These are phyloP conservation scores for Athetis lepigone DNA, from an alignment of 2,888 invertebrate species.

Conservation along the genomic window DNA sequence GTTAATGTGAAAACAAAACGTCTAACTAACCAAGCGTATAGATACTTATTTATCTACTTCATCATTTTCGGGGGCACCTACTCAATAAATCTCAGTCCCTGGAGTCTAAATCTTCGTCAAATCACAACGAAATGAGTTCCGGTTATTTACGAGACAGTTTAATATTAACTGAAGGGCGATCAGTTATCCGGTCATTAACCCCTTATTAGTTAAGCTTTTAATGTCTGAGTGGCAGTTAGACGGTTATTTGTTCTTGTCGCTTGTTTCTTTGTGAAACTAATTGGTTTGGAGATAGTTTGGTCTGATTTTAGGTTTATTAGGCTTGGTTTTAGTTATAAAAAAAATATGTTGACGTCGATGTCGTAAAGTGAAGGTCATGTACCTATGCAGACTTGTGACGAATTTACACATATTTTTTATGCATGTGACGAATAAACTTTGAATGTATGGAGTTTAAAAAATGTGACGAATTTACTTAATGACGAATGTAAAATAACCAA, in stretches of 20 bases:
- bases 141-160: constrained; percentile 64
- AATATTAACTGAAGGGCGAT: constrained; percentile 70
- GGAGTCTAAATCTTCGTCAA: constrained; percentile 48
- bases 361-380: too few species aligned
- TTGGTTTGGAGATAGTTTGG: constrained; percentile 35
- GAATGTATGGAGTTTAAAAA: too few species aligned
- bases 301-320: constrained; percentile 27
- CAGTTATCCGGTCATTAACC: constrained; percentile 70
- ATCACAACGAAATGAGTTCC: constrained; percentile 38
- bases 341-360: too few species aligned
- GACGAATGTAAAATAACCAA: too few species aligned
- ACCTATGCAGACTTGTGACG: too few species aligned
- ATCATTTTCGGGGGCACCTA: constrained; percentile 10
- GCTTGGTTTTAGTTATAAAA: background rate
- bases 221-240: constrained; percentile 37
- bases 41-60: background rate
- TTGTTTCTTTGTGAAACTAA: constrained; percentile 37
- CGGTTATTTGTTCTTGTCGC: constrained; percentile 54
- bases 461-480: too few species aligned
- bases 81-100: constrained; percentile 9
- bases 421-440: too few species aligned
- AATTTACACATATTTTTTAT: too few species aligned
- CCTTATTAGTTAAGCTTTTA: constrained; percentile 62
- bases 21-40: background rate
- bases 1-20: background rate